Percentiles rank a stretch among this genome's conserved stretches.
Evolutionary conservation across 2,888 invertebrate species (phyloP).

Genomic region (Alsophila aescularia): DNA sequence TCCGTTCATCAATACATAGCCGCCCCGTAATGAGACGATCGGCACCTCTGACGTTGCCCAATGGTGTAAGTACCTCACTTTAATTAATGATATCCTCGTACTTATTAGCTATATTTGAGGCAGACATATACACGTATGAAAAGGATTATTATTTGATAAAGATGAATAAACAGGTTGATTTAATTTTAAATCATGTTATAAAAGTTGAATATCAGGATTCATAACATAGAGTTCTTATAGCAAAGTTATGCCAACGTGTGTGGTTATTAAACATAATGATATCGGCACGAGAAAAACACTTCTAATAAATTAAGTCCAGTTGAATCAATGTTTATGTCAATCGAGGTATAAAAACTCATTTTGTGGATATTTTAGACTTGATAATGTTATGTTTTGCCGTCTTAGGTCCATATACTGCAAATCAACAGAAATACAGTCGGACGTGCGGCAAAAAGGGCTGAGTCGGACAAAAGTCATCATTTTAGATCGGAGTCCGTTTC

Average conservation of each 20-base stretch:
- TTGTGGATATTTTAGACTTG: constrained; percentile 50
- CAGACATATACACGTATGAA: neutral
- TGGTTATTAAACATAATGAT: constrained; percentile 36
- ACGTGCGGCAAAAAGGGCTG: constrained; percentile 69
- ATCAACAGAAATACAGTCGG: constrained; percentile 63
- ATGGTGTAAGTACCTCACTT: neutral
- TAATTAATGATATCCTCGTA: neutral
- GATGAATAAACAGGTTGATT: no score
- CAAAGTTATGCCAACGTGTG: constrained; percentile 25
- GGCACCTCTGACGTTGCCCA: constrained; percentile 11
- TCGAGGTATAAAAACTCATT: constrained; percentile 40
- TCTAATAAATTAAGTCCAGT: constrained; percentile 35
- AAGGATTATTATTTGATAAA: no score
- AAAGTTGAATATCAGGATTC: neutral
- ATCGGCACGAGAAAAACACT: constrained; percentile 34
- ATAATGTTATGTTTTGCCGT: constrained; percentile 51
- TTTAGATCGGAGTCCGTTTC: constrained; percentile 74
- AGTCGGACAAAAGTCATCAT: constrained; percentile 64
- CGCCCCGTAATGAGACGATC: constrained; percentile 16
- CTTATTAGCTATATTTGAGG: neutral
- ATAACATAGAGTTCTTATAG: neutral
- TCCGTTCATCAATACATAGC: constrained; percentile 13
- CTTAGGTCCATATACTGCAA: constrained; percentile 57
- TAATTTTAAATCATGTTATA: no score
- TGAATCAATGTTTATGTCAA: constrained; percentile 38